phyloP scores from a whole-genome alignment of 1,140 invertebrate species.

The Harpegnathos saltator region DNA sequence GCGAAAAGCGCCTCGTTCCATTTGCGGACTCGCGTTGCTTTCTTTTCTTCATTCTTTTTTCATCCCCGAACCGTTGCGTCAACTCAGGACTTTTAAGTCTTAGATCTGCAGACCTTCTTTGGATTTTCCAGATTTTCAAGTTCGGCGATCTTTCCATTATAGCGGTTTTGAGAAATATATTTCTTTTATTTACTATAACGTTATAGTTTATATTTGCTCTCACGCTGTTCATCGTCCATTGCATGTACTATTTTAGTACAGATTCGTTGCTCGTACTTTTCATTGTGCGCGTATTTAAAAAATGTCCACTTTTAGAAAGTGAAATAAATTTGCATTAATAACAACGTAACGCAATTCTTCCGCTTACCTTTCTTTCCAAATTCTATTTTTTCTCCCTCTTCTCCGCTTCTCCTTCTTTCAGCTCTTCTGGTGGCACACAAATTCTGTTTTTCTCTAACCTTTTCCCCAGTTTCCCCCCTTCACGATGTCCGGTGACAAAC shows the following conservation, averaged over 20 bases:
- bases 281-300: background rate
- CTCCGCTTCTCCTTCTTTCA: slow-evolving; percentile 29
- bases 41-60: slow-evolving; percentile 8
- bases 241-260: too few relatives aligned
- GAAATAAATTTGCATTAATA: slow-evolving; percentile 14
- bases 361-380: slow-evolving; percentile 1
- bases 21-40: slow-evolving; percentile 61
- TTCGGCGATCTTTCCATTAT: background rate
- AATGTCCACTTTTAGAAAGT: background rate
- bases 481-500: slow-evolving; percentile 54
- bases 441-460: slow-evolving; percentile 42
- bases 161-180: background rate
- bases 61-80: slow-evolving; percentile 3
- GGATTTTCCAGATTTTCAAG: slow-evolving; percentile 7
- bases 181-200: background rate
- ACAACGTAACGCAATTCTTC: slow-evolving; percentile 15
- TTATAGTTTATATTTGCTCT: background rate
- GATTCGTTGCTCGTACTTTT: background rate
- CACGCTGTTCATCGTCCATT: background rate
- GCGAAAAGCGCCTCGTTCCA: slow-evolving; percentile 53
- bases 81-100: slow-evolving; percentile 12
- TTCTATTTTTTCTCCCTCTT: slow-evolving; percentile 34
- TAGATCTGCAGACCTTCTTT: background rate
- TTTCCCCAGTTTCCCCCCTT: slow-evolving; percentile 33
- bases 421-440: slow-evolving; percentile 40